Conservation (phyloP, 1,140 invertebrate species). For the Lepidurus packardi region DNA sequence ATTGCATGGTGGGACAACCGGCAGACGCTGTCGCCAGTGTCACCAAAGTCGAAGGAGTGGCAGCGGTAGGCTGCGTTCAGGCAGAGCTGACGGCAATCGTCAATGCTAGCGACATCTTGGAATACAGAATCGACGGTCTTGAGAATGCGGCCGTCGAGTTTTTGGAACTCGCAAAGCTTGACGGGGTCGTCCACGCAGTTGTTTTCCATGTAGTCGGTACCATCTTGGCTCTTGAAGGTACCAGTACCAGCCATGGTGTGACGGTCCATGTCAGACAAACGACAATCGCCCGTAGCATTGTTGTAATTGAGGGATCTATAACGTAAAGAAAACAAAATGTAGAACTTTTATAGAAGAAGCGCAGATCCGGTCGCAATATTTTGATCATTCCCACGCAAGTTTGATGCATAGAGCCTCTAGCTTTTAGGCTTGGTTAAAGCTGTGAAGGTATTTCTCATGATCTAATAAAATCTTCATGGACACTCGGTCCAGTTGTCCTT, state of each 20-base stretch:
- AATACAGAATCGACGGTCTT: conserved; percentile 90
- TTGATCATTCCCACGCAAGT: not conserved
- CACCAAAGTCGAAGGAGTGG: conserved; percentile 87
- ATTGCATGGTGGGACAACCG: conserved; percentile 82
- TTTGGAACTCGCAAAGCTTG: conserved; percentile 87
- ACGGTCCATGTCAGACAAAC: conserved; percentile 82
- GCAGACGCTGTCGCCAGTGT: conserved; percentile 86
- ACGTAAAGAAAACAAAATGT: conserved; percentile 37
- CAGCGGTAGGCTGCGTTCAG: conserved; percentile 77
- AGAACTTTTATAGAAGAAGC: conserved; percentile 1
- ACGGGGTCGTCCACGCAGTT: conserved; percentile 84
- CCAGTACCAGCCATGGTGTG: conserved; percentile 72
- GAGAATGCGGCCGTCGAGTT: conserved; percentile 74
- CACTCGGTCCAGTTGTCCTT: not conserved
- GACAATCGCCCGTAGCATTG: conserved; percentile 74
- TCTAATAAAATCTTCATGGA: not conserved
- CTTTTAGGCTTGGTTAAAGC: conserved; percentile 19
- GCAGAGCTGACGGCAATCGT: conserved; percentile 64
- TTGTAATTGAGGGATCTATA: conserved; percentile 85
- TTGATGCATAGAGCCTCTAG: not conserved
- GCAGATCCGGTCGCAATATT: conserved; percentile 12
- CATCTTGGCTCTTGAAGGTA: conserved; percentile 56
- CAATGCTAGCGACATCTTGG: conserved; percentile 37
- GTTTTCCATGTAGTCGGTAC: conserved; percentile 77
- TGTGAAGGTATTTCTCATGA: not conserved